Percentiles rank a stretch among this genome's conserved stretches.
Conservation (phyloP, 2,888 invertebrate genomes). For the Cetonia aurata region DNA sequence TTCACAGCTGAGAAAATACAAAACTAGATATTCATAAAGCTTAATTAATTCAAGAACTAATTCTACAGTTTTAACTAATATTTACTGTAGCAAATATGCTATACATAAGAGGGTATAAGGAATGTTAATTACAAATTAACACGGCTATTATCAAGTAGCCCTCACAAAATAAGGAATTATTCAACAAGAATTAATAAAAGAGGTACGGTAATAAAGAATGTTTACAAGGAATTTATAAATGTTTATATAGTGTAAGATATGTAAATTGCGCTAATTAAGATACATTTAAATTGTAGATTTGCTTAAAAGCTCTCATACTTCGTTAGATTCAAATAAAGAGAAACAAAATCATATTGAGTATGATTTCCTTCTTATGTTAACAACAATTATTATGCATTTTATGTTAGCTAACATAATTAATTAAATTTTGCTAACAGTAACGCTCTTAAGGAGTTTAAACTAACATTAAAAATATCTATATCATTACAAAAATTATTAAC, state of each 20-base stretch:
- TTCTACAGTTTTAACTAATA: not conserved
- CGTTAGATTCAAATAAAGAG: conserved; percentile 15
- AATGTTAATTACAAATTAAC: conserved; percentile 18
- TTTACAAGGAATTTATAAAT: conserved; percentile 16
- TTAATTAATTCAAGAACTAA: no score
- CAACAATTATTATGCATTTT: no score
- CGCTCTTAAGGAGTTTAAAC: no score
- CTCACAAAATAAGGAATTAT: conserved; percentile 15
- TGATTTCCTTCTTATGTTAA: no score
- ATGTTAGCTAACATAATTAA: no score
- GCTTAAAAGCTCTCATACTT: conserved; percentile 1
- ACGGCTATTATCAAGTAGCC: not conserved
- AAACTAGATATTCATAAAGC: no score
- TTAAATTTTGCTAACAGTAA: no score
- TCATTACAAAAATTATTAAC: no score
- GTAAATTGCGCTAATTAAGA: conserved; percentile 11
- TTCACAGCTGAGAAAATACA: no score
- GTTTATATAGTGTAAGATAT: conserved; percentile 18
- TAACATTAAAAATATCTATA: no score
- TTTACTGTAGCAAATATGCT: conserved; percentile 12
- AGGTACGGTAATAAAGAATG: conserved; percentile 13
- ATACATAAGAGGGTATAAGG: not conserved
- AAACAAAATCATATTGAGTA: not conserved
- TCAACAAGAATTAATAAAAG: conserved; percentile 18
- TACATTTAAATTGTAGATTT: conserved; percentile 27